Evolutionary conservation across 2,888 invertebrate species (phyloP), one percentile per base, ranked within the genome.

Genomic region (Ganaspis brasiliensis): DNA sequence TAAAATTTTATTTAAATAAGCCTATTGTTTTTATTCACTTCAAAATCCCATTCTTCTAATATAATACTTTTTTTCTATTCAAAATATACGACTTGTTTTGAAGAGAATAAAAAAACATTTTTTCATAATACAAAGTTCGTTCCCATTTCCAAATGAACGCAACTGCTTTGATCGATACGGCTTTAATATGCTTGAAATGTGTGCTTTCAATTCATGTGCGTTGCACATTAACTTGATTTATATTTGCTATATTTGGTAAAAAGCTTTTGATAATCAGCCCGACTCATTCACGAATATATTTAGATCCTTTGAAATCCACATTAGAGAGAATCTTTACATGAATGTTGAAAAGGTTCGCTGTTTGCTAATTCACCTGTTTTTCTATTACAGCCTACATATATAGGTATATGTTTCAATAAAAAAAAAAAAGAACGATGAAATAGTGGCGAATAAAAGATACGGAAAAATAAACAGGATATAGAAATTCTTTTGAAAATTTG

Each of bases 111-210:
- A 45, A 24, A 21, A 6, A 1, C 12, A 67, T 45, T 26, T 40
- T 67, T 45, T n/a, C 4, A 1, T 45, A 24, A 45, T 45, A 45
- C n/a, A 67, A 40, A 67, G n/a, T 59, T 16, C 5, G 16, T 4
- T n/a, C 37, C n/a, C n/a, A 67, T 67, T 67, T 67, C 45, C 45
- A 45, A 67, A 67, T 67, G 45, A 45, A 67, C n/a, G 67, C 40
- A 45, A 45, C 67, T 45, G 67, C 67, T 45, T 67, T 67, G 67
- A 67, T 67, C 45, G 45, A 67, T 67, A 45, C n/a, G 21, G 40
- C 67, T 67, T 67, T 67, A 67, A 67, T 67, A 67, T 67, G 67
- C 24, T 21, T 45, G 24, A 67, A 67, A 67, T 45, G 67, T n/a
- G 24, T 67, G 26, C 45, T 14, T 67, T n/a, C 45, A 8, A 67